phyloP scores from a whole-genome alignment of 2,888 invertebrate genomes.

The Notocelia uddmanniana region DNA sequence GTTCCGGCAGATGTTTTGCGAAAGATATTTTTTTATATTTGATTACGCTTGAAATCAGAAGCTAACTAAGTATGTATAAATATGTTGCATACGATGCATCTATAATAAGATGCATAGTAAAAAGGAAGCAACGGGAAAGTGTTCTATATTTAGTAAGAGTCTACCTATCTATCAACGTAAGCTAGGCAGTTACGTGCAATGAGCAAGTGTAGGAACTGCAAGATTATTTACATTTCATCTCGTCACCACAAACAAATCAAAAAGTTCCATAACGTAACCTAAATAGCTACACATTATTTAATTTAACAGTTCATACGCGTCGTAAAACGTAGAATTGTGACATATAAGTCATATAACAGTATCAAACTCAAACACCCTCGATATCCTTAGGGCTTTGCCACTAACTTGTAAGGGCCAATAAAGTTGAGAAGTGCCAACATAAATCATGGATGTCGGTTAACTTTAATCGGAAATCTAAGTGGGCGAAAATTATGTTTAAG shows the following conservation, averaged over 20 bases:
- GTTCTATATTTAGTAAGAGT: not conserved
- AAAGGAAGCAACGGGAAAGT: not conserved
- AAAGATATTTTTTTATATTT: no score
- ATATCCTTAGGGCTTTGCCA: constrained; percentile 57
- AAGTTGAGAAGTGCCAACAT: constrained; percentile 61
- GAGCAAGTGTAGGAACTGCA: not conserved
- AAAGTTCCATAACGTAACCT: constrained; percentile 51
- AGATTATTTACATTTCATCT: not conserved
- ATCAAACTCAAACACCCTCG: constrained; percentile 52
- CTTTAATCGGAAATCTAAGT: constrained; percentile 56
- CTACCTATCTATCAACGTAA: constrained; percentile 5
- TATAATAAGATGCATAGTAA: no score
- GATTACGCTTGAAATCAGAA: no score
- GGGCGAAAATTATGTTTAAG: constrained; percentile 50
- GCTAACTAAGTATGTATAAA: no score
- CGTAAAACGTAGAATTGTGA: constrained; percentile 57
- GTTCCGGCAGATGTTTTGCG: no score
- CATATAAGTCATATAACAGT: constrained; percentile 51
- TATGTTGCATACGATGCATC: no score
- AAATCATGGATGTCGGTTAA: constrained; percentile 62
- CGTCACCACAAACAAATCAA: constrained; percentile 36
- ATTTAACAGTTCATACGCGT: constrained; percentile 49
- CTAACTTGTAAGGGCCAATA: constrained; percentile 63
- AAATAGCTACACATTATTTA: constrained; percentile 50
- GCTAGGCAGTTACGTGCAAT: not conserved